Base-by-base conservation (phyloP, 2,888 invertebrate species). In the Hypsopygia costalis region DNA sequence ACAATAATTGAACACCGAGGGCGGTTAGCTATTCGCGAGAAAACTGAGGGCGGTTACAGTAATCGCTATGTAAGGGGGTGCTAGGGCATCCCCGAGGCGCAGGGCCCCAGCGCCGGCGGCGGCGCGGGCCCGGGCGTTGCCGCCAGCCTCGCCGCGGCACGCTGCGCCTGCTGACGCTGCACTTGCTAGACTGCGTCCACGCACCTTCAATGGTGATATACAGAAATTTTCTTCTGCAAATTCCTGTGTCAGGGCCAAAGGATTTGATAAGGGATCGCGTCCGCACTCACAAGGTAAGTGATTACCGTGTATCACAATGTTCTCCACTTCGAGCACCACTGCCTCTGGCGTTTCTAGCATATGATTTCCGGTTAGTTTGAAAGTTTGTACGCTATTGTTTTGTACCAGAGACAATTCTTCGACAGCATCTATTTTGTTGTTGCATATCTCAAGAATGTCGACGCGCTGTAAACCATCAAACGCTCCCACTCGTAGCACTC, bases 271-370 rank as follows among this genome's bases (percentile, higher is more conserved):
- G 22, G 96, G 91, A 42, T 94, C 92, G 62, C 94, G 94, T 56
- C 95, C 95, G 66, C 96, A 97, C 77, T 96, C 95, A 74, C 96
- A 97, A 1, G 96, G 96, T 69, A 96, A 93, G 67, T 95, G 95
- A 76, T 97, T 97, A 35, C 93, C 92, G 42, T 92, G 87, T 60
- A 95, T 93, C 62, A 93, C 91, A 46, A 96, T 79, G 55, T 91
- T 91, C 47, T 93, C 93, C 36, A 95, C 94, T 51, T 93, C 91
- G 34, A 94, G 83, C n/a, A 92, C 87, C 39, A 96, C 91, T 27
- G 92, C 90, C 52, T 92, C 93, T 40, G 96, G 96, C 0, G 94
- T 92, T 61, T 94, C 94, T 45, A 96, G 78, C 63, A 96, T 93
- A 66, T 96, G 96, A 68, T 96, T 96, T 16, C 96, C 96, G 46